These are phyloP conservation scores for Hucho hucho DNA, from an alignment of 2,113 vertebrate species.

Conservation along the genomic window DNA sequence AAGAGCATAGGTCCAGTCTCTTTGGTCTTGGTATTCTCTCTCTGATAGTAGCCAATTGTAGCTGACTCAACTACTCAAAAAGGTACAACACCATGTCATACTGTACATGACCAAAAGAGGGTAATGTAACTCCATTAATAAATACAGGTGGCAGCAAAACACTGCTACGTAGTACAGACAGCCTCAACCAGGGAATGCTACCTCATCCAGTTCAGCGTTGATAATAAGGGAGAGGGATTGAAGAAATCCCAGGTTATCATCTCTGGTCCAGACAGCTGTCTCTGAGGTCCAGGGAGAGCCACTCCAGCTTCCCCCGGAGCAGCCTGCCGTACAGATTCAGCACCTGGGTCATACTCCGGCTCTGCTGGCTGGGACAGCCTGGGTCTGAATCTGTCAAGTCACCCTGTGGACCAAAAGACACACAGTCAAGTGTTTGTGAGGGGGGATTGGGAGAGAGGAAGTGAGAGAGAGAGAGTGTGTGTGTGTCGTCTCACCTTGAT, in stretches of 20 bases:
- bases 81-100: too few species aligned
- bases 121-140: too few species aligned
- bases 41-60: too few species aligned
- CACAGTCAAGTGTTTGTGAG: not conserved
- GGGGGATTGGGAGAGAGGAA: not conserved
- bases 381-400: not conserved
- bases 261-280: constrained; percentile 14
- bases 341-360: constrained; percentile 18
- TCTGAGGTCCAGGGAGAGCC: constrained; percentile 26
- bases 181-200: not conserved
- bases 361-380: constrained; percentile 13
- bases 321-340: constrained; percentile 19
- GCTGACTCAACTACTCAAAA: too few species aligned
- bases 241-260: constrained; percentile 4
- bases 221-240: not conserved
- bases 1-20: too few species aligned
- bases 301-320: constrained; percentile 43
- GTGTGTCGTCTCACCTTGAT: constrained; percentile 33
- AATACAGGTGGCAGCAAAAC: too few species aligned
- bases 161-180: not conserved
- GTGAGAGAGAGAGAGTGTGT: not conserved
- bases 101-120: not conserved
- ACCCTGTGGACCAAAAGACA: constrained; percentile 23
- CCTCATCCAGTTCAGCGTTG: not conserved
- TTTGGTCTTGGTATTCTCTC: too few species aligned